Base-by-base conservation (phyloP, 1,140 invertebrate species). In the Drosophila triauraria region DNA sequence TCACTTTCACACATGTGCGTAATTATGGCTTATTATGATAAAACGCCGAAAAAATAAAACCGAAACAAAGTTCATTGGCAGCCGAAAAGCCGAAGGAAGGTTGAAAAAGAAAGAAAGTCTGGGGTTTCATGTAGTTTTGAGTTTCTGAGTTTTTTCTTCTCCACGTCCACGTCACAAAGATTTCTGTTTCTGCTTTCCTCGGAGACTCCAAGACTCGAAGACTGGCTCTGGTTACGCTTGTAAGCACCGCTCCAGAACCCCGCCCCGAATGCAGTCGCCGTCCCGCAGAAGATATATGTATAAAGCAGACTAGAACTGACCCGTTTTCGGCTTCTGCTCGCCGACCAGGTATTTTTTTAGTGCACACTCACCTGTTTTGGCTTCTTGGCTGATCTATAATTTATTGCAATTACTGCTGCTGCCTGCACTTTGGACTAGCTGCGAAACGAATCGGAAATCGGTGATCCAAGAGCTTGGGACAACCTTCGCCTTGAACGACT, bases 401-500 rank as follows among this genome's bases (percentile, higher is more conserved):
- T 47, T 79, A 69, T 63, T 74, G 63, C 48, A 69, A 68, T 64
- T 75, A 51, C 63, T 59, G 51, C 25, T 68, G 59, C 62, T 75
- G 54, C 32, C 57, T 90, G 85, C 69, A 91, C 86, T 90, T 90
- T 85, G 71, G 69, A 86, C 82, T 85, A 53, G 56, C 60, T 61
- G 62, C 38, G 51, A 27, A 20, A 35, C 60, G 47, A 44, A 70
- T 67, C 47, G 58, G 40, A 61, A 23, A 30, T 32, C 23, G n/a
- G 50, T 40, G 47, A 76, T 65, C 43, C 56, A 59, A 78, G 38
- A 64, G 50, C 46, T 53, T 46, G 48, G 9, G 25, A 91, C 90
- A 92, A 92, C 91, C 91, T 92, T 92, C 91, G 86, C 91, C 87
- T 92, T 92, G 91, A 83, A 92, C 84, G 84, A 72, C 75, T 77